A percentile compares a stretch with the other conserved stretches of the same genome.
Evolutionary conservation across 2,888 invertebrate genomes (phyloP).

Genomic region (Pardosa pseudoannulata): DNA sequence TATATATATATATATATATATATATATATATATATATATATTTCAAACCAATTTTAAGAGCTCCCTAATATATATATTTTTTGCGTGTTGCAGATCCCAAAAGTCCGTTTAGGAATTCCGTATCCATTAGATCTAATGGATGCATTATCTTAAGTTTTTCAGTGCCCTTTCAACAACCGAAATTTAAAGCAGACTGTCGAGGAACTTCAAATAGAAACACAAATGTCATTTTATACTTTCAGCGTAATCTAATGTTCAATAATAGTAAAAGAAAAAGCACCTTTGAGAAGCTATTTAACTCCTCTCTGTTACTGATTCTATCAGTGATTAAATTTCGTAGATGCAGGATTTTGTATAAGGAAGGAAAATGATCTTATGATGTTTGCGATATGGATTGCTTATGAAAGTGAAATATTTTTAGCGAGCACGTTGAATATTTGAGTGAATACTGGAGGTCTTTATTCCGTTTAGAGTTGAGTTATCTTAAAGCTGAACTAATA

Average conservation of each 20-base stretch:
- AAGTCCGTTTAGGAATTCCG: not conserved
- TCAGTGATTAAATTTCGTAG: not conserved
- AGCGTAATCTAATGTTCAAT: not conserved
- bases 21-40: too few relatives aligned
- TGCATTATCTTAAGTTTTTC: not conserved
- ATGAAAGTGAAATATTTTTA: too few relatives aligned
- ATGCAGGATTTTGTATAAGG: not conserved
- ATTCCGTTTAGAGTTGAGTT: too few relatives aligned
- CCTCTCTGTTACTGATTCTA: not conserved
- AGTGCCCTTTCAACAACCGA: not conserved
- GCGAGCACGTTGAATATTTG: too few relatives aligned
- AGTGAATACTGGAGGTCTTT: too few relatives aligned
- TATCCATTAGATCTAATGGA: constrained; percentile 7
- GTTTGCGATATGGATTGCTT: too few relatives aligned
- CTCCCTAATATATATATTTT: not conserved
- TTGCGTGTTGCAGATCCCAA: not conserved
- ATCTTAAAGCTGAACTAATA: too few relatives aligned
- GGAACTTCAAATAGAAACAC: not conserved
- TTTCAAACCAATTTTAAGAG: constrained; percentile 11
- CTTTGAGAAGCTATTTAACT: not conserved
- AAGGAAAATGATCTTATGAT: too few relatives aligned
- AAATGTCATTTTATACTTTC: not conserved
- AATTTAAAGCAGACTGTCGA: not conserved
- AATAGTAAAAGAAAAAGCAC: not conserved
- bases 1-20: too few relatives aligned